These are phyloP conservation scores for Tetramorium bicarinatum DNA, from an alignment of 2,888 invertebrate species.

Conservation along the genomic window DNA sequence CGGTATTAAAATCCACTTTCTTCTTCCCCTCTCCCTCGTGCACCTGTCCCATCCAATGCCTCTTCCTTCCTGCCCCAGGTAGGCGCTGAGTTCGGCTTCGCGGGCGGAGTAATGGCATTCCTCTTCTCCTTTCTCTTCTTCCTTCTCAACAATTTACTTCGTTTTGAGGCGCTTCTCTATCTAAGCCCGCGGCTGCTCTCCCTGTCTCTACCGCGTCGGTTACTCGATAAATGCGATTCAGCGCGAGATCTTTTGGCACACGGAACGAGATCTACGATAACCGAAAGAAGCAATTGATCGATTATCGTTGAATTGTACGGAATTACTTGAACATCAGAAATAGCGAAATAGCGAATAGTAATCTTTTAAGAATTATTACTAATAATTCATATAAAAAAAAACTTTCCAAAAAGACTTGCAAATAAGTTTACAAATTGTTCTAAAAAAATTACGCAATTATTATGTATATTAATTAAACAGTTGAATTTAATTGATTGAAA, in stretches of 20 bases:
- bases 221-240: conserved; percentile 50
- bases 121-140: conserved; percentile 68
- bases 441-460: background rate
- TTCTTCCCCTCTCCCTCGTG: conserved; percentile 44
- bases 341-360: background rate
- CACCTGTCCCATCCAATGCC: conserved; percentile 51
- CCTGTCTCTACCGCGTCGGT: conserved; percentile 41
- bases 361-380: background rate
- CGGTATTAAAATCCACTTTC: conserved; percentile 79
- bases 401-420: background rate
- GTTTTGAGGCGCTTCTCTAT: conserved; percentile 61
- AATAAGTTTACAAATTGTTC: background rate
- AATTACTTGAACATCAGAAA: conserved; percentile 22
- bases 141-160: conserved; percentile 72
- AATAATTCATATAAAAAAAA: background rate
- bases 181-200: conserved; percentile 56
- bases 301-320: conserved; percentile 61
- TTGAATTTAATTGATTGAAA: background rate
- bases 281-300: conserved; percentile 56
- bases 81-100: conserved; percentile 60
- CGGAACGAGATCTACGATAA: conserved; percentile 40
- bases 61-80: conserved; percentile 56
- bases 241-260: conserved; percentile 31
- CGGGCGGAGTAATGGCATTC: conserved; percentile 75
- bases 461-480: background rate